phyloP scores from a whole-genome alignment of 2,888 invertebrate genomes.

The Deroplatys truncata region DNA sequence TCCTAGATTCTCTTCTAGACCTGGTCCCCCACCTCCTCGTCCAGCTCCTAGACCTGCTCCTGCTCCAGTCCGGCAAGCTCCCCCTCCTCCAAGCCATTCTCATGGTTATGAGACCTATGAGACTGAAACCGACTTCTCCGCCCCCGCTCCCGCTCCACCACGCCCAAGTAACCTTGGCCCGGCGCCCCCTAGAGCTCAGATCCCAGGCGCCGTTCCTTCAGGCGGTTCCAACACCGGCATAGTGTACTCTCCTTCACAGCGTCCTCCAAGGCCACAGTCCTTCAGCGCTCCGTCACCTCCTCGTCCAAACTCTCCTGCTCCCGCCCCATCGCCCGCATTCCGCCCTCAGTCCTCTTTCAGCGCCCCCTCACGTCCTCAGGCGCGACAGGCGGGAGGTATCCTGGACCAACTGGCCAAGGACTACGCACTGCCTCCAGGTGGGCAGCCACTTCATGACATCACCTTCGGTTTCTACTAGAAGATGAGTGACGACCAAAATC shows the following conservation, averaged over 20 bases:
- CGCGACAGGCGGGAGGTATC: conserved; percentile 47
- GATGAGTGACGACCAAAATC: conserved; percentile 26
- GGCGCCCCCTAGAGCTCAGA: conserved; percentile 33
- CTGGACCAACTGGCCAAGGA: conserved; percentile 78
- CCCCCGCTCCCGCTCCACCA: conserved; percentile 31
- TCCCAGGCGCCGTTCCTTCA: conserved; percentile 37
- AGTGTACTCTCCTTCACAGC: conserved; percentile 33
- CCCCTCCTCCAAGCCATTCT: conserved; percentile 38
- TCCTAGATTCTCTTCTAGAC: conserved; percentile 11
- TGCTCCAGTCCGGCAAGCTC: conserved; percentile 25
- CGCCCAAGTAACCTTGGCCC: conserved; percentile 36
- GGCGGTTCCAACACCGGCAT: conserved; percentile 35
- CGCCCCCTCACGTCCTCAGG: conserved; percentile 37
- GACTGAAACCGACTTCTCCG: conserved; percentile 32
- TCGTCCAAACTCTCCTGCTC: conserved; percentile 36
- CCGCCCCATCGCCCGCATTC: conserved; percentile 15
- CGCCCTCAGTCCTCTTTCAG: conserved; percentile 22
- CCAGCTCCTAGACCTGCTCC: conserved; percentile 34
- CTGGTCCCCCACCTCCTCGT: conserved; percentile 30
- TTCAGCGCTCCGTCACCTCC: conserved; percentile 33
- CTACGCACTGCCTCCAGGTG: conserved; percentile 67
- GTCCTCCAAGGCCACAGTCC: conserved; percentile 34
- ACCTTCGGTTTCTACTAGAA: conserved; percentile 73
- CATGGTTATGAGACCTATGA: conserved; percentile 25
- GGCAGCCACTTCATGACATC: conserved; percentile 62